Evolutionary conservation across 2,888 invertebrate species (phyloP), one percentile per base, ranked within the genome.

Genomic region (Leucophenga montana): DNA sequence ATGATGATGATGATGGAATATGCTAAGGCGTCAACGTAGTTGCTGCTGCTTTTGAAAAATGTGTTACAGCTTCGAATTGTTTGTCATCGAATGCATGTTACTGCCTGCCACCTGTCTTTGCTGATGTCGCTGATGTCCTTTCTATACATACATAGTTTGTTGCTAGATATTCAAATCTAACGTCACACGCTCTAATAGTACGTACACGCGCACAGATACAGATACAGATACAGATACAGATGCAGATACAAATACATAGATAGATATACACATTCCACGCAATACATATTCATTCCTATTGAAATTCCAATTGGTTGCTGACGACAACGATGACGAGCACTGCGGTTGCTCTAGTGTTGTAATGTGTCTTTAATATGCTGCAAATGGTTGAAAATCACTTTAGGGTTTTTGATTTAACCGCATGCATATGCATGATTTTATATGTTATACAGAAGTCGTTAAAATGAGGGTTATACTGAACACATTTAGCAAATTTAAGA

Each of bases 351-450:
- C 1, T 39, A 14, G 62, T 27, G 13, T 46, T 64, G 22, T 50
- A 48, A 64, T 64, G 46, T 64, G 62, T 20, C 62, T 64, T 64
- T 64, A 64, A 64, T 64, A 64, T 64, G 48, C 61, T 61, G 44
- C 18, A 61, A 61, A 61, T 39, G 18, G 39, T 44, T 44, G 39
- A 44, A 61, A 61, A 44, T 39, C 61, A 44, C 39, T 61, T 61
- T 61, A 3, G 2, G 14, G 39, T 5, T 39, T 64, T 48, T 64
- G n/a, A 22, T 64, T 27, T 46, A 22, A 20, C 46, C 11, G 33
- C 20, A 46, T 62, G 27, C 22, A 57, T 57, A 57, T 57, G 22
- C 57, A 22, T 27, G 57, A 57, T 27, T 1, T 1, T 27, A 27
- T 27, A 16, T 50, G 16, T 1, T 50, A 50, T n/a, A 13, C 50